Percentiles rank a stretch among this genome's conserved stretches.
phyloP scores from a whole-genome alignment of 2,888 invertebrate genomes.

The Seira musarum region DNA sequence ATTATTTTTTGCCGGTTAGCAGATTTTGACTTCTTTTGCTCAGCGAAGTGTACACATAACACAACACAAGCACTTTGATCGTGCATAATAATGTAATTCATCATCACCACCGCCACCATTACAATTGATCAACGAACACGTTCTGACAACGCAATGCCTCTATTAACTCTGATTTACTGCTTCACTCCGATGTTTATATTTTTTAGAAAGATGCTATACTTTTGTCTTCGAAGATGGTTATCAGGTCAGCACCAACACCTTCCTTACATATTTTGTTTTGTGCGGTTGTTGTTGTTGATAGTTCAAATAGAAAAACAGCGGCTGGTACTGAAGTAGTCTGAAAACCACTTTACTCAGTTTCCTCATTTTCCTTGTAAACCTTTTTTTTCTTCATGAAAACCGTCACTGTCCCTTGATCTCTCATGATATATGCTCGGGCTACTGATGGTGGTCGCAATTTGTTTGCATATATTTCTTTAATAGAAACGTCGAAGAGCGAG shows the following conservation, averaged over 20 bases:
- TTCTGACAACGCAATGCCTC: conserved; percentile 13
- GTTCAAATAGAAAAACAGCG: not conserved
- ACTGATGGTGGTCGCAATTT: conserved; percentile 21
- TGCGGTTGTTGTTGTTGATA: no score
- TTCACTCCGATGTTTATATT: no score
- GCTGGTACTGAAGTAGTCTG: conserved; percentile 17
- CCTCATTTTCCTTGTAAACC: conserved; percentile 21
- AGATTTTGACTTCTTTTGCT: conserved; percentile 22
- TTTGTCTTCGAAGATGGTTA: conserved; percentile 9
- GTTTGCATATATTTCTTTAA: conserved; percentile 15
- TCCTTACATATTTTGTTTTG: not conserved
- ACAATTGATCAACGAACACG: conserved; percentile 22
- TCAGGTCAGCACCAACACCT: conserved; percentile 36
- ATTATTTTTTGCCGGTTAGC: conserved; percentile 33
- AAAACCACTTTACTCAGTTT: conserved; percentile 15
- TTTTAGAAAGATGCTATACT: conserved; percentile 17
- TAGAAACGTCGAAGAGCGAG: conserved; percentile 1
- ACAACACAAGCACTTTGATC: no score
- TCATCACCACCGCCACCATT: no score
- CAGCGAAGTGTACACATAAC: conserved; percentile 21
- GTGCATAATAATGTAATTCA: no score
- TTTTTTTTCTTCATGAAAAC: not conserved
- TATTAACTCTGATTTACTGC: no score
- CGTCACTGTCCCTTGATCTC: conserved; percentile 19
- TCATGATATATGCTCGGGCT: conserved; percentile 4